These are phyloP conservation scores for Coluber constrictor DNA, from an alignment of 2,797 vertebrate genomes.

Conservation along the genomic window DNA sequence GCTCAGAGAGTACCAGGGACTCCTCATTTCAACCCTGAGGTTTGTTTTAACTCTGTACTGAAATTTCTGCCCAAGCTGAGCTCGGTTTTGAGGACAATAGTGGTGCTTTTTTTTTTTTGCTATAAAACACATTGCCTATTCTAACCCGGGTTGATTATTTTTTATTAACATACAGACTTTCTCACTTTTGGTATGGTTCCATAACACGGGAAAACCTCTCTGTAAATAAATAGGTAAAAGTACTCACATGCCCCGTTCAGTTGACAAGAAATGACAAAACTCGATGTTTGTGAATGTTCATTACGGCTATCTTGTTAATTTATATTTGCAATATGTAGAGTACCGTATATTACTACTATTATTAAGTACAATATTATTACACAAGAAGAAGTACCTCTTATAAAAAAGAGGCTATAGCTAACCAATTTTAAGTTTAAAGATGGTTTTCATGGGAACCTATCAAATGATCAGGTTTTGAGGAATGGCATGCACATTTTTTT, in stretches of 20 bases:
- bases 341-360: background rate
- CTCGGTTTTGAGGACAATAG: background rate
- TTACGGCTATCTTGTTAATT: background rate
- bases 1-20: background rate
- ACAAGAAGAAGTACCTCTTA: background rate
- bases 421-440: background rate
- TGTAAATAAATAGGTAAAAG: background rate
- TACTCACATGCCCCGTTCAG: background rate
- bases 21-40: background rate
- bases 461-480: background rate
- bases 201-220: background rate
- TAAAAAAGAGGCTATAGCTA: background rate
- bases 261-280: background rate
- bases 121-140: background rate
- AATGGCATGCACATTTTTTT: background rate
- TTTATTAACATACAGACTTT: background rate
- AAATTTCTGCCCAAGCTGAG: background rate
- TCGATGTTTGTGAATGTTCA: slow-evolving; percentile 2
- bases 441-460: background rate
- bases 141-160: background rate
- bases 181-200: background rate
- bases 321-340: background rate
- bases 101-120: background rate
- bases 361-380: background rate
- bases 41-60: background rate